Evolutionary conservation across 2,888 invertebrate genomes (phyloP), one percentile per base, ranked within the genome.

Genomic region (Coenonympha glycerion): DNA sequence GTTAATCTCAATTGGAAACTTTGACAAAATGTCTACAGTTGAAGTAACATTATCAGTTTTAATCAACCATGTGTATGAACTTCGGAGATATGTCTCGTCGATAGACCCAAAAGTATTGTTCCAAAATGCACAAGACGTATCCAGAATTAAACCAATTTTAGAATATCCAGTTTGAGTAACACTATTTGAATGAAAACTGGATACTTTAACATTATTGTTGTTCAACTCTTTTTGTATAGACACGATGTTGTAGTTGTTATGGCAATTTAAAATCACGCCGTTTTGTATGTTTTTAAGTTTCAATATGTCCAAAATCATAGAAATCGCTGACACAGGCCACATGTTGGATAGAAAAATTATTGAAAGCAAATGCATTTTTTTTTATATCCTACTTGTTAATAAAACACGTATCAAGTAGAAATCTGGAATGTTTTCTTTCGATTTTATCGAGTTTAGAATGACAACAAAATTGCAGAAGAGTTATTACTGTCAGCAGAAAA

Each of bases 1-100:
- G 61, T 89, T 78, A 1, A 88, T 68, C 60, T 85, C 84, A 15
- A 88, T 61, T 2, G 76, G 73, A 47, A 78, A 74, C 5, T 61
- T 56, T 6, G 74, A 66, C n/a, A 89, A 64, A 28, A 58, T 55
- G n/a, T 69, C 51, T 1, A 58, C 51, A 4, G 74, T 73, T 31
- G 59, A 55, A 11, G 58, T 39, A 0, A 79, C 18, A 52, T 74
- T 52, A 31, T 71, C 61, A 1, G 80, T 69, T 2, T 73, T 55
- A 18, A 88, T 59, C 2, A 89, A 55, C 85, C 87, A 88, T 2
- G 69, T 65, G 50, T 73, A 75, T 2, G 70, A 72, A 51, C 64
- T 71, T 57, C 69, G 71, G 46, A 55, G 54, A 22, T 49, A 47
- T 8, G 47, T 74, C 72, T 1, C 39, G 8, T 66, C 52, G 2